Percentiles rank a stretch among this genome's conserved stretches.
These are phyloP conservation scores for Bagarius yarrelli DNA, from an alignment of 2,113 vertebrate genomes.

Conservation along the genomic window DNA sequence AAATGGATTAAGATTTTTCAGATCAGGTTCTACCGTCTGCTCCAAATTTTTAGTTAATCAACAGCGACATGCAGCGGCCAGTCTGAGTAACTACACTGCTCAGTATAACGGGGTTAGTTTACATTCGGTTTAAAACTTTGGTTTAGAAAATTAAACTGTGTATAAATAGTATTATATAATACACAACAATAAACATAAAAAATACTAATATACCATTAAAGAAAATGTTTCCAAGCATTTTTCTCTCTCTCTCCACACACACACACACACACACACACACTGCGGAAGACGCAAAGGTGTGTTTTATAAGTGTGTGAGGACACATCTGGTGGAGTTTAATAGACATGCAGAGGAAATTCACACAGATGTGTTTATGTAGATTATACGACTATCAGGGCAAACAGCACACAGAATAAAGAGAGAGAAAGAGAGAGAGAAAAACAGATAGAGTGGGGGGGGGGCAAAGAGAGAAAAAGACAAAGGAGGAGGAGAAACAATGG, in stretches of 20 bases:
- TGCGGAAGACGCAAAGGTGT: neutral
- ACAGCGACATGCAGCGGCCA: neutral
- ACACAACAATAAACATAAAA: too few species aligned
- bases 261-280: constrained; percentile 5
- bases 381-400: neutral
- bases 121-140: too few species aligned
- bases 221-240: too few species aligned
- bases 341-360: neutral
- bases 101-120: neutral
- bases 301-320: neutral
- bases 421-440: neutral
- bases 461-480: too few species aligned
- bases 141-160: too few species aligned
- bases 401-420: neutral
- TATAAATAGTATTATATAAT: too few species aligned
- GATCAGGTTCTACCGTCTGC: neutral
- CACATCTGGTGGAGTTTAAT: constrained; percentile 5
- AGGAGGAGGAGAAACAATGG: too few species aligned
- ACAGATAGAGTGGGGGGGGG: neutral
- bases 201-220: too few species aligned
- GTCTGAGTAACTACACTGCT: neutral
- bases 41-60: neutral
- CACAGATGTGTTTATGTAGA: neutral
- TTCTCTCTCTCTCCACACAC: neutral
- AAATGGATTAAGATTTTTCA: neutral